These are phyloP conservation scores for Tridacna crocea DNA, from an alignment of 2,888 invertebrate genomes.

Conservation along the genomic window DNA sequence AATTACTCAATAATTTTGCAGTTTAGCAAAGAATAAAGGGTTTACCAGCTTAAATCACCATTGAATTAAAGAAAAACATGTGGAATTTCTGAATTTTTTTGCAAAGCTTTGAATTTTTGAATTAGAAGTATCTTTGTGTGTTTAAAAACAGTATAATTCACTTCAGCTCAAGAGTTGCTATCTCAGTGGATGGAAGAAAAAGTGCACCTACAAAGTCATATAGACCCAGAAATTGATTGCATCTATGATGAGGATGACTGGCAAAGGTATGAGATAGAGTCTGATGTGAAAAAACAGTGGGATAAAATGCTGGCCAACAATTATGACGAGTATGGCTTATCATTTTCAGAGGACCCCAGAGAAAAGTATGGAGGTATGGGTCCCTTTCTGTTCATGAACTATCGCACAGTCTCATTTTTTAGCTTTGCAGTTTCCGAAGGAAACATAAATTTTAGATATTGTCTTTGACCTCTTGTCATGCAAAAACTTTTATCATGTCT, in stretches of 20 bases:
- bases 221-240: slow-evolving; percentile 68
- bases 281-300: slow-evolving; percentile 77
- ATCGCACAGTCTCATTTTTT: no score
- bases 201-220: slow-evolving; percentile 71
- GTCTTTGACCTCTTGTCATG: no score
- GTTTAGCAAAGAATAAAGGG: no score
- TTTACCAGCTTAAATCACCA: no score
- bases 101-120: no score
- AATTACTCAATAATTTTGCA: no score
- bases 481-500: no score
- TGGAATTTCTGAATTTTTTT: no score
- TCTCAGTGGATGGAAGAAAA: slow-evolving; percentile 82
- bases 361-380: slow-evolving; percentile 16
- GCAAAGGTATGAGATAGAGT: slow-evolving; percentile 64
- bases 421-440: no score
- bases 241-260: slow-evolving; percentile 67
- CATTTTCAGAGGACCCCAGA: slow-evolving; percentile 15
- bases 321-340: slow-evolving; percentile 63
- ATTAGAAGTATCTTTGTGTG: no score
- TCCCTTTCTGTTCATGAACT: not conserved
- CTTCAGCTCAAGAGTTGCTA: slow-evolving; percentile 80
- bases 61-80: no score
- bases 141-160: not conserved
- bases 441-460: no score
- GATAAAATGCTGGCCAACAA: slow-evolving; percentile 74